These are phyloP conservation scores for Antedon mediterranea DNA, from an alignment of 53 echinoderm and acorn worm genomes.

Conservation along the genomic window DNA sequence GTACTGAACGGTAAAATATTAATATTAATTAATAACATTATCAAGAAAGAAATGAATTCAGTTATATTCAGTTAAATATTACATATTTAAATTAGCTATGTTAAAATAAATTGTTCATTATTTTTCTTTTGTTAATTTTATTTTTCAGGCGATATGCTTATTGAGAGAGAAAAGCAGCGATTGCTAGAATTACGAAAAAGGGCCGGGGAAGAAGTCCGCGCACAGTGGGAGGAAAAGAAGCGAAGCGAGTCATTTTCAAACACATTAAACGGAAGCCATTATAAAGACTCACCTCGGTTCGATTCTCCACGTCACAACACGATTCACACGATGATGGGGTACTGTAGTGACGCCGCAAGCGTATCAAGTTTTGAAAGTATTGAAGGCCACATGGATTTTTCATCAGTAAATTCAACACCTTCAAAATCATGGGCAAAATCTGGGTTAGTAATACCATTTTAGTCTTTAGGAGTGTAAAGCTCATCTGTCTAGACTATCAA, in stretches of 20 bases:
- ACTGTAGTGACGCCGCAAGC: conserved; percentile 67
- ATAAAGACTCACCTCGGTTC: not conserved
- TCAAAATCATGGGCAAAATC: conserved; percentile 32
- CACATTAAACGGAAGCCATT: not conserved
- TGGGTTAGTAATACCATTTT: conserved; percentile 24
- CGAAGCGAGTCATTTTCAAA: conserved; percentile 5
- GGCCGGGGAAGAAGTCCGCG: conserved; percentile 50
- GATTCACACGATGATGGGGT: conserved; percentile 4
- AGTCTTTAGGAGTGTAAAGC: too few relatives aligned
- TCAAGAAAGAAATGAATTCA: too few relatives aligned
- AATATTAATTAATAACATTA: too few relatives aligned
- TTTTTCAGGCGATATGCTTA: conserved; percentile 46
- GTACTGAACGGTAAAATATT: too few relatives aligned
- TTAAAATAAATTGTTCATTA: too few relatives aligned
- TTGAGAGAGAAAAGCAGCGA: conserved; percentile 52
- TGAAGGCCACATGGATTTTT: conserved; percentile 59
- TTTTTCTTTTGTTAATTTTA: not conserved
- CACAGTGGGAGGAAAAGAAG: conserved; percentile 72
- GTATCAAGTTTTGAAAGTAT: conserved; percentile 94
- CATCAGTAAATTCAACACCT: conserved; percentile 69
- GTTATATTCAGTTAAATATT: too few relatives aligned
- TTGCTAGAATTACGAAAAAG: conserved; percentile 42
- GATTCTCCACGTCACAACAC: conserved; percentile 14
- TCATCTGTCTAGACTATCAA: too few relatives aligned
- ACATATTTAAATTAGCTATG: too few relatives aligned